Percentiles rank a stretch among this genome's conserved stretches.
Conservation (phyloP, 2,888 invertebrate genomes). For the Agriotes lineatus region DNA sequence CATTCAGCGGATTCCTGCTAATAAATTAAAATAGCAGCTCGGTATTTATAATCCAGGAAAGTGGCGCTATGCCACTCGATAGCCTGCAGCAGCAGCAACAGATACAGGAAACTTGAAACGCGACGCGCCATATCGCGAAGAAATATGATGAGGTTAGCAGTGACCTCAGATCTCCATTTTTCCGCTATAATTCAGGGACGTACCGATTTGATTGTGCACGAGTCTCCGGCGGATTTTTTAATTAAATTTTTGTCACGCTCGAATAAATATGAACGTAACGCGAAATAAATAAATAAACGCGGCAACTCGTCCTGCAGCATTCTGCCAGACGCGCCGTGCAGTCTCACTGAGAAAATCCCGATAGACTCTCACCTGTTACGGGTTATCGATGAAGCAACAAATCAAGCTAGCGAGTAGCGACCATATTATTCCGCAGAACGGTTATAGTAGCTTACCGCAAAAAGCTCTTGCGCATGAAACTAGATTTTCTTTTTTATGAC, state of each 20-base stretch:
- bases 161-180: background rate
- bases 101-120: conserved; percentile 4
- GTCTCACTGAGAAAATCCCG: conserved; percentile 4
- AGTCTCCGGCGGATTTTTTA: background rate
- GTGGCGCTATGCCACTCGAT: conserved; percentile 2
- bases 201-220: conserved; percentile 9
- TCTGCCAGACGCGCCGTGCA: conserved; percentile 15
- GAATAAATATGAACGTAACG: conserved; percentile 4
- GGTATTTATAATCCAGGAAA: background rate
- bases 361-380: background rate
- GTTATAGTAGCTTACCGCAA: too few relatives aligned
- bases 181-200: background rate
- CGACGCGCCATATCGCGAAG: background rate
- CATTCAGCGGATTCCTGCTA: background rate
- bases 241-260: conserved; percentile 3
- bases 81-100: background rate
- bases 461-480: too few relatives aligned
- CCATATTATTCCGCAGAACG: too few relatives aligned
- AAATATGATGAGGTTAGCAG: background rate
- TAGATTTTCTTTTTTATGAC: too few relatives aligned
- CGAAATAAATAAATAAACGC: conserved; percentile 5
- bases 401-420: too few relatives aligned
- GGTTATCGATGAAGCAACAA: too few relatives aligned
- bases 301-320: conserved; percentile 6
- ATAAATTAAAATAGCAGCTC: background rate